phyloP scores from a whole-genome alignment of 1,140 invertebrate genomes.

The Delia radicum region DNA sequence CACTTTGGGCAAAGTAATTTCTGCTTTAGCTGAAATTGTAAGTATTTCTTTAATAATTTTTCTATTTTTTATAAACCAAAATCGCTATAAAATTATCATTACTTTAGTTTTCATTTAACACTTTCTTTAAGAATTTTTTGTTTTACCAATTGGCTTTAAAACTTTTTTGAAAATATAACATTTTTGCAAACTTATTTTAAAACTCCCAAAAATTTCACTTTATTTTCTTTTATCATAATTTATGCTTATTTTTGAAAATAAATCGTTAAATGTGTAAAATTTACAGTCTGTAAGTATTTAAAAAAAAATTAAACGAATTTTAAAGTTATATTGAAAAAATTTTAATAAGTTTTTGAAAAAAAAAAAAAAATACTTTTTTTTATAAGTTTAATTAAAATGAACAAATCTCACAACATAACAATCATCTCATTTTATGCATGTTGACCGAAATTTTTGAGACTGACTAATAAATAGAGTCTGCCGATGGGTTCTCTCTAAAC shows the following conservation, averaged over 20 bases:
- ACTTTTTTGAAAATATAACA: neutral
- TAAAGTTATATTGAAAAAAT: neutral
- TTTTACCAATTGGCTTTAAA: neutral
- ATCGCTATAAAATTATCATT: neutral
- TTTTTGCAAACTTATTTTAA: constrained; percentile 2
- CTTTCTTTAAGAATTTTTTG: neutral
- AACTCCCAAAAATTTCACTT: constrained; percentile 6
- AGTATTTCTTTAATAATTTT: constrained; percentile 60
- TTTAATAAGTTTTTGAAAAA: no score
- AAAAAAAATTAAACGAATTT: neutral
- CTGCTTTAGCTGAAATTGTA: constrained; percentile 92
- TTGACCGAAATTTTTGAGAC: no score
- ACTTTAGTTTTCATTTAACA: neutral
- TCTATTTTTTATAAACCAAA: neutral
- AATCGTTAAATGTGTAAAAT: neutral
- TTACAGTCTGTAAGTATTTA: constrained; percentile 25
- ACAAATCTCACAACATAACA: neutral
- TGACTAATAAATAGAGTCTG: no score
- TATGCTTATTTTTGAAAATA: neutral
- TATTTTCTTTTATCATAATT: constrained; percentile 13
- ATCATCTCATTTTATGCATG: constrained; percentile 24
- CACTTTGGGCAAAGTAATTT: constrained; percentile 98
- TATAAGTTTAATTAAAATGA: neutral
- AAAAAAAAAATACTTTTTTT: neutral
- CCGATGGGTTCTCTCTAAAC: no score